Conservation (phyloP, 2,888 invertebrate species). For the Ligdia adustata region DNA sequence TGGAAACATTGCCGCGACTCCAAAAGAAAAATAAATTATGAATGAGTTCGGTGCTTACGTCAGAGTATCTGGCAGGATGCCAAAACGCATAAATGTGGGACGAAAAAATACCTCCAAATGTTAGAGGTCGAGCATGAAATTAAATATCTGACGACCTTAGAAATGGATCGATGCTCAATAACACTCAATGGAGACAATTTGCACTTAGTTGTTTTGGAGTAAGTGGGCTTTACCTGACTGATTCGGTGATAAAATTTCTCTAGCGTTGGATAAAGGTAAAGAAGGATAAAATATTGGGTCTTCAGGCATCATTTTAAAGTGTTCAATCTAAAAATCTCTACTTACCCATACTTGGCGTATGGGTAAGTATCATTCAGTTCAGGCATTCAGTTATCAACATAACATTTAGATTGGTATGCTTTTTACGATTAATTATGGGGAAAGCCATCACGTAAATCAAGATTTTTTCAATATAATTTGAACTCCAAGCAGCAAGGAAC, state of each 20-base stretch:
- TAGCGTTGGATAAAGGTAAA: background rate
- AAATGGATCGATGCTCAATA: conserved; percentile 23
- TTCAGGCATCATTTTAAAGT: too few relatives aligned
- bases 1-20: conserved; percentile 26
- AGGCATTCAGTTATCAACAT: too few relatives aligned
- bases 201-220: conserved; percentile 32
- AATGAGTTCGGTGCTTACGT: conserved; percentile 58
- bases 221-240: conserved; percentile 15
- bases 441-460: too few relatives aligned
- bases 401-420: too few relatives aligned
- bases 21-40: conserved; percentile 51
- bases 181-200: conserved; percentile 40
- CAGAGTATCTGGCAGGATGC: conserved; percentile 57
- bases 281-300: too few relatives aligned
- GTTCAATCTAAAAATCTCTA: too few relatives aligned
- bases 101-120: conserved; percentile 55
- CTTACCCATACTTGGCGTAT: too few relatives aligned
- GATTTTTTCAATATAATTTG: too few relatives aligned
- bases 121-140: conserved; percentile 56
- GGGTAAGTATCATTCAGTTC: too few relatives aligned
- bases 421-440: too few relatives aligned
- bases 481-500: too few relatives aligned
- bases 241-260: conserved; percentile 2
- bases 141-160: conserved; percentile 40
- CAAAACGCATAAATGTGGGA: conserved; percentile 54